These are phyloP conservation scores for Euclidia mi DNA, from an alignment of 2,888 invertebrate genomes.

Conservation along the genomic window DNA sequence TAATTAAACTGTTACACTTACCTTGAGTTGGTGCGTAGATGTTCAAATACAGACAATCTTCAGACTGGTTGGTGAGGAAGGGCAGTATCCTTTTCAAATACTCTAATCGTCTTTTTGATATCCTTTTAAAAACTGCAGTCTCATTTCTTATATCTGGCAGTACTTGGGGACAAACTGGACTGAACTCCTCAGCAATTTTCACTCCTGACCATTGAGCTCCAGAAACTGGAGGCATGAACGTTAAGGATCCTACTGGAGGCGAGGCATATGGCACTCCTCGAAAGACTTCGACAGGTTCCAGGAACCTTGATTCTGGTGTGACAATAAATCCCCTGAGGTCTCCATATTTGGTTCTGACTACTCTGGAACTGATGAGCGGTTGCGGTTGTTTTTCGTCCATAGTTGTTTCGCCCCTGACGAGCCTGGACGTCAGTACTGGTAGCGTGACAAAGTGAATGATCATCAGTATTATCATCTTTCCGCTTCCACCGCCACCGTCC, in stretches of 20 bases:
- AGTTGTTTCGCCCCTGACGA: constrained; percentile 83
- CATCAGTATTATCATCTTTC: constrained; percentile 85
- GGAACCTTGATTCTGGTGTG: constrained; percentile 94
- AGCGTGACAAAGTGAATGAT: constrained; percentile 87
- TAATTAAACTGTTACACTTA: constrained; percentile 82
- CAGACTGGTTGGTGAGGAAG: constrained; percentile 97
- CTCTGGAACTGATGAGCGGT: constrained; percentile 93
- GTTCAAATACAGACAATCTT: constrained; percentile 99
- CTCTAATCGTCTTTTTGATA: constrained; percentile 97
- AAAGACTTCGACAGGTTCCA: constrained; percentile 97
- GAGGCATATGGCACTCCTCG: constrained; percentile 98
- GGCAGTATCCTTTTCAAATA: constrained; percentile 96
- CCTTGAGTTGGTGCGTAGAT: constrained; percentile 99
- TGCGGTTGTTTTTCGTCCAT: constrained; percentile 85
- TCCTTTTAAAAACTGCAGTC: constrained; percentile 94
- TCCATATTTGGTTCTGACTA: constrained; percentile 96
- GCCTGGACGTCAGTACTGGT: constrained; percentile 81
- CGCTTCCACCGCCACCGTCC: constrained; percentile 79
- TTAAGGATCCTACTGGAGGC: constrained; percentile 95
- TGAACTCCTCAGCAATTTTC: constrained; percentile 95
- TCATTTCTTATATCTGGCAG: constrained; percentile 96
- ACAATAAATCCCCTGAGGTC: constrained; percentile 96
- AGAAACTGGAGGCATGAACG: constrained; percentile 99
- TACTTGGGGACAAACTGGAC: constrained; percentile 98
- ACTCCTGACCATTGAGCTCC: constrained; percentile 98